Percentiles rank a stretch among this genome's conserved stretches.
Evolutionary conservation across 23 tunicate species (phyloP).

Genomic region (Diplosoma virens): DNA sequence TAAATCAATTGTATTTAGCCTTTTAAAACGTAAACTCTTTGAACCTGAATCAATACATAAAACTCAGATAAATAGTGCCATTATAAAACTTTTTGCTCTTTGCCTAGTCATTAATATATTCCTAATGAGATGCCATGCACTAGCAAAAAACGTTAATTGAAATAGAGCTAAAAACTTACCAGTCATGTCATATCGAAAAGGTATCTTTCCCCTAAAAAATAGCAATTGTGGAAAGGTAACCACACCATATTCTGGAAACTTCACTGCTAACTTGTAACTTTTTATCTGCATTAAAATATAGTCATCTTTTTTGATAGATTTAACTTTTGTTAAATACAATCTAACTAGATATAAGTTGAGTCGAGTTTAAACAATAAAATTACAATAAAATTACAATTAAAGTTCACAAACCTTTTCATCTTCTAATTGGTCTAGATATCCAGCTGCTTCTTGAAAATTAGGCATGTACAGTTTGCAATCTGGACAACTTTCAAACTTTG

Average conservation of each 20-base stretch:
- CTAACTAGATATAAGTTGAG: neutral
- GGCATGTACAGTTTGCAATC: conserved; percentile 77
- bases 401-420: conserved; percentile 24
- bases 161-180: conserved; percentile 4
- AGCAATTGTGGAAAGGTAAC: conserved; percentile 77
- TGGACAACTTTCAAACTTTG: conserved; percentile 72
- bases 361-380: neutral
- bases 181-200: conserved; percentile 62
- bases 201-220: conserved; percentile 47
- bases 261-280: conserved; percentile 85
- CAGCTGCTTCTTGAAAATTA: conserved; percentile 89
- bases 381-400: neutral
- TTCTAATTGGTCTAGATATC: conserved; percentile 71
- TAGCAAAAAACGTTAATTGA: too few species aligned
- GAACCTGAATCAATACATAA: too few species aligned
- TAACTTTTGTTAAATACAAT: neutral
- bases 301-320: neutral
- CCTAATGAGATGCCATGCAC: too few species aligned
- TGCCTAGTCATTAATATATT: too few species aligned
- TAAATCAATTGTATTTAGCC: too few species aligned
- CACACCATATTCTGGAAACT: conserved; percentile 96
- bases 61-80: too few species aligned
- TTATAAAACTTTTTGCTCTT: too few species aligned
- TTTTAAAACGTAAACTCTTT: too few species aligned
- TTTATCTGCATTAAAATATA: conserved; percentile 51